A percentile compares a stretch with the other conserved stretches of the same genome.
Evolutionary conservation across 2,797 vertebrate species (phyloP).

Genomic region (Coregonus suidteri): DNA sequence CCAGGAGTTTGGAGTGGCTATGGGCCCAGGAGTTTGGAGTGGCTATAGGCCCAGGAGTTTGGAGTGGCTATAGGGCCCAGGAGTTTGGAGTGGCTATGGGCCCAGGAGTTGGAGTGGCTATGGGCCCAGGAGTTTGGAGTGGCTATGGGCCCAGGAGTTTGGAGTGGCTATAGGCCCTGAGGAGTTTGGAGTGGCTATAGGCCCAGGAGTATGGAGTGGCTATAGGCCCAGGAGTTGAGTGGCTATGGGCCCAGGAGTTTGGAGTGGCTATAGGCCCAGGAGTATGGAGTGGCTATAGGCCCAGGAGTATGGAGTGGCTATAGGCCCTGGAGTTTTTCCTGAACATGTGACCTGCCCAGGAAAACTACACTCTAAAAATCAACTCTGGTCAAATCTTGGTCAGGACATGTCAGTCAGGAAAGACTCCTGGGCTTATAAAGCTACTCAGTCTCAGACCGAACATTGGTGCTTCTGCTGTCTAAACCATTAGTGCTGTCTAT

Average conservation of each 20-base stretch:
- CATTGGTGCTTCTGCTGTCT: constrained; percentile 16
- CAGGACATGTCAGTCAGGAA: background rate
- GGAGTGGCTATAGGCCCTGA: no score
- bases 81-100: no score
- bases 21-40: background rate
- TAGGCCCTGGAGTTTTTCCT: no score
- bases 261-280: background rate
- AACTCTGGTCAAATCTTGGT: background rate
- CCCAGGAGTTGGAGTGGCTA: background rate
- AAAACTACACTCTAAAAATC: background rate
- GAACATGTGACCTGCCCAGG: background rate
- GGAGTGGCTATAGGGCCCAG: background rate
- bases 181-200: background rate
- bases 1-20: background rate
- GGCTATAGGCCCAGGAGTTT: background rate
- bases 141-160: no score
- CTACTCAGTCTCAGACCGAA: background rate
- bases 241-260: background rate
- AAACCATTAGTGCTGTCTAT: background rate
- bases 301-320: background rate
- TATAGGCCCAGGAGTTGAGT: background rate
- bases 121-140: no score
- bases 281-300: background rate
- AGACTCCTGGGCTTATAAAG: background rate
- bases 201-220: background rate